A percentile compares a stretch with the other conserved stretches of the same genome.
Evolutionary conservation across 2,797 vertebrate species (phyloP).

Genomic region (Adelosebastes latens): DNA sequence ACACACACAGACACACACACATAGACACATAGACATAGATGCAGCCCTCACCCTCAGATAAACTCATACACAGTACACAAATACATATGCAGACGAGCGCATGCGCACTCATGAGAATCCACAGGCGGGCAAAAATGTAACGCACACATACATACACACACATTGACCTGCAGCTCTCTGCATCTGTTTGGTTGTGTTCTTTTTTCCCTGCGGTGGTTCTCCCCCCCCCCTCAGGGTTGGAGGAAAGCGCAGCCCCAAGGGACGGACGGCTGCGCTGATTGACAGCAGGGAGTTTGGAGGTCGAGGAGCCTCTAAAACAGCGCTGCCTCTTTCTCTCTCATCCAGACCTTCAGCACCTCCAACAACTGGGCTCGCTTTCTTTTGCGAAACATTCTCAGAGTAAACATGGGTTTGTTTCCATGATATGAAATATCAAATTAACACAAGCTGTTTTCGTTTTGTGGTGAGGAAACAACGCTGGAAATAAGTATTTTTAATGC

Average conservation of each 20-base stretch:
- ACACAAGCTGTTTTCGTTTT: conserved; percentile 42
- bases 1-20: conserved; percentile 29
- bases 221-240: conserved; percentile 44
- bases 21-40: conserved; percentile 22
- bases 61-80: conserved; percentile 50
- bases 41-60: conserved; percentile 37
- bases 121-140: conserved; percentile 56
- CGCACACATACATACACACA: conserved; percentile 42
- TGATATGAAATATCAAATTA: conserved; percentile 48
- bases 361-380: conserved; percentile 59
- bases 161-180: conserved; percentile 73
- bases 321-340: conserved; percentile 64
- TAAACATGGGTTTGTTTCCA: conserved; percentile 33
- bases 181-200: conserved; percentile 76
- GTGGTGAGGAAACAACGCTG: conserved; percentile 45
- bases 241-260: conserved; percentile 78
- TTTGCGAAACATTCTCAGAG: conserved; percentile 37
- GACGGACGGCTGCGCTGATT: conserved; percentile 80
- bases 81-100: conserved; percentile 51
- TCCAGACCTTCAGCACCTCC: conserved; percentile 56
- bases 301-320: conserved; percentile 81
- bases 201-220: conserved; percentile 51
- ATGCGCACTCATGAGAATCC: conserved; percentile 55
- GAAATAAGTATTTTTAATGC: conserved; percentile 39
- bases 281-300: conserved; percentile 86